These are phyloP conservation scores for Esperia sulphurella DNA, from an alignment of 2,888 invertebrate genomes.

Conservation along the genomic window DNA sequence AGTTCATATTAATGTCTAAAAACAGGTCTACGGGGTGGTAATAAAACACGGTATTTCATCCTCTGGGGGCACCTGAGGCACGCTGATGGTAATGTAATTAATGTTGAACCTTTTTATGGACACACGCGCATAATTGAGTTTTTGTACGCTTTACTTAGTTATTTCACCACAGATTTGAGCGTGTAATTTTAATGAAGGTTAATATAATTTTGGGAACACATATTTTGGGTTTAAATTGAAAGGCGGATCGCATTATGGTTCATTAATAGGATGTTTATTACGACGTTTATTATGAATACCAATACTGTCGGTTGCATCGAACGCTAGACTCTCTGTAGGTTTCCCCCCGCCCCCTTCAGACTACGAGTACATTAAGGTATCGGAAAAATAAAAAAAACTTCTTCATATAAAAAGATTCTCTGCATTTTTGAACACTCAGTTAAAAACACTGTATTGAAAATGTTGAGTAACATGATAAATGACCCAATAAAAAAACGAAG, in stretches of 20 bases:
- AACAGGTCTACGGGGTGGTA: conserved; percentile 22
- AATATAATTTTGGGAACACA: neutral
- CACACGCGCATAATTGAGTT: conserved; percentile 29
- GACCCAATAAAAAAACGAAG: too few species aligned
- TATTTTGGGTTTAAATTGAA: conserved; percentile 2
- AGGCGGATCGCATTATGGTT: neutral
- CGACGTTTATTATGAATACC: neutral
- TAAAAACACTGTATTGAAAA: neutral
- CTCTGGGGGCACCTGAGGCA: conserved; percentile 22
- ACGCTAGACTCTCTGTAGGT: too few species aligned
- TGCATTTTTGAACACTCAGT: too few species aligned
- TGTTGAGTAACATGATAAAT: too few species aligned
- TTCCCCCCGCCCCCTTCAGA: too few species aligned
- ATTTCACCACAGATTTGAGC: conserved; percentile 13
- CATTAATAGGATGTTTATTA: neutral
- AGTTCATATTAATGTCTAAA: conserved; percentile 18
- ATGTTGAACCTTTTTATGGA: conserved; percentile 45
- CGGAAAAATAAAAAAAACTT: too few species aligned
- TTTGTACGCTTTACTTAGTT: conserved; percentile 15
- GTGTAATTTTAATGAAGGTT: conserved; percentile 13
- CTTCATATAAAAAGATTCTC: too few species aligned
- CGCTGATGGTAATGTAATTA: conserved; percentile 37
- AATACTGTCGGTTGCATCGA: too few species aligned
- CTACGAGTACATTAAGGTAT: too few species aligned
- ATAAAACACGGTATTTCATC: conserved; percentile 29